Evolutionary conservation across 2,888 invertebrate species (phyloP).

Genomic region (Chydorus sphaericus): DNA sequence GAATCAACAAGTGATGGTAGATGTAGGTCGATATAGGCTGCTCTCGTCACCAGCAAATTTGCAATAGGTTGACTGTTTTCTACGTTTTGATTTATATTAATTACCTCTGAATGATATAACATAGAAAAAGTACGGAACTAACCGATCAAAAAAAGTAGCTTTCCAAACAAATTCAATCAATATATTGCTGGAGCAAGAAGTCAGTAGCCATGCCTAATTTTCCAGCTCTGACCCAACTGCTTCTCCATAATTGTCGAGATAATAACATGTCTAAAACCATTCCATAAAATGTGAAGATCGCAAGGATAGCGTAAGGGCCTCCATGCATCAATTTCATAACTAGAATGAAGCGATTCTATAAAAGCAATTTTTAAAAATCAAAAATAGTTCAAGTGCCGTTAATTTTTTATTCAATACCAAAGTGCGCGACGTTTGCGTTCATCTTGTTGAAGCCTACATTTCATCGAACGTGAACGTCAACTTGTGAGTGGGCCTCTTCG

Average conservation of each 20-base stretch:
- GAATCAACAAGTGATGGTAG: constrained; percentile 88
- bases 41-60: constrained; percentile 93
- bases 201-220: constrained; percentile 76
- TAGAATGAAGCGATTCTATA: constrained; percentile 21
- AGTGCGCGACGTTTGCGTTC: constrained; percentile 93
- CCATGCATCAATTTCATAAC: constrained; percentile 99
- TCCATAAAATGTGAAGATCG: constrained; percentile 87
- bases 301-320: constrained; percentile 86
- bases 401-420: constrained; percentile 90
- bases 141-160: constrained; percentile 93
- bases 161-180: constrained; percentile 99
- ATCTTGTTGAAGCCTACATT: constrained; percentile 97
- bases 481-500: constrained; percentile 96
- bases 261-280: constrained; percentile 95
- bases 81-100: constrained; percentile 25
- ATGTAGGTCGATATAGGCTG: constrained; percentile 97
- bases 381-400: constrained; percentile 41
- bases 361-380: not conserved
- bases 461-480: constrained; percentile 97
- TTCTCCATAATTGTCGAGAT: constrained; percentile 90
- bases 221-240: constrained; percentile 96
- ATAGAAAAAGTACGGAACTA: constrained; percentile 19
- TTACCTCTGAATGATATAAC: not conserved
- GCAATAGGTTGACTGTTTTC: constrained; percentile 87
- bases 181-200: constrained; percentile 87